phyloP scores from a whole-genome alignment of 92 coral and sea anemone species.

The Epizoanthus ramosus region DNA sequence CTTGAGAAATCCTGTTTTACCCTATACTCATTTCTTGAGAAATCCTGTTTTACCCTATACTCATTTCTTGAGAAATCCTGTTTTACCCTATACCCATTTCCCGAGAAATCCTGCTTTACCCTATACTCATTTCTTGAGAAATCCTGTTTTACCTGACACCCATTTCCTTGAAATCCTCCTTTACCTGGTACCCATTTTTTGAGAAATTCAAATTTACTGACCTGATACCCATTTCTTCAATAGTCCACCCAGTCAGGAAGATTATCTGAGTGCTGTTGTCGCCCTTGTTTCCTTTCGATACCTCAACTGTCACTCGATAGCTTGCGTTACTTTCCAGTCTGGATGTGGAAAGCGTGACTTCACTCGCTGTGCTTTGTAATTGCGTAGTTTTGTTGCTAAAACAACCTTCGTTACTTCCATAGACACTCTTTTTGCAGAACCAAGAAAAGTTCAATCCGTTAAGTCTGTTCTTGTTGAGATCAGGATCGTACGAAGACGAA shows the following conservation, averaged over 20 bases:
- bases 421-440: background rate
- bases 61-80: too few species aligned
- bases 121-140: too few species aligned
- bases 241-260: background rate
- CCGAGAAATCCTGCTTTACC: too few species aligned
- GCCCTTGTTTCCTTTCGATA: background rate
- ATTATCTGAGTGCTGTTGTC: background rate
- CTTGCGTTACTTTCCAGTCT: background rate
- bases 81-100: too few species aligned
- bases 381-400: background rate
- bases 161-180: too few species aligned
- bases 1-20: too few species aligned
- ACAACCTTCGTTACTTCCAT: background rate
- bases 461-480: background rate
- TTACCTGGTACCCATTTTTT: too few species aligned
- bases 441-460: background rate
- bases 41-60: too few species aligned
- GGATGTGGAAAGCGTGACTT: background rate
- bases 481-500: slow-evolving; percentile 1
- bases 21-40: too few species aligned
- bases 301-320: background rate
- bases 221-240: background rate
- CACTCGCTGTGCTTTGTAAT: background rate
- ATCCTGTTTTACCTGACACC: too few species aligned
- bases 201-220: too few species aligned